phyloP scores from a whole-genome alignment of 2,113 vertebrate species.

The Sceloporus undulatus region DNA sequence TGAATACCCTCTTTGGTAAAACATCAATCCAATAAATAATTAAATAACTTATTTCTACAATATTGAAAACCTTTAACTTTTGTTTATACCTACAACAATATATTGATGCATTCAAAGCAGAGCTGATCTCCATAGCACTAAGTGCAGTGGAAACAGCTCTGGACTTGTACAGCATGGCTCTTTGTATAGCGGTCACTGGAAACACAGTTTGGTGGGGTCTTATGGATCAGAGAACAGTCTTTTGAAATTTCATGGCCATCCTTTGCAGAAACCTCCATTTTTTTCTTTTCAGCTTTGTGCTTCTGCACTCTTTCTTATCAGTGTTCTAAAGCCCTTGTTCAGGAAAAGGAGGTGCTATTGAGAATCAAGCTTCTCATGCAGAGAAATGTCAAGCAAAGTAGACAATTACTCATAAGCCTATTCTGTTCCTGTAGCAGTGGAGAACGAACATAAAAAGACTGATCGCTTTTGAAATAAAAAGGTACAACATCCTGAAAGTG shows the following conservation, averaged over 20 bases:
- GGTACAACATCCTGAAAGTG: constrained; percentile 20
- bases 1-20: too few relatives aligned
- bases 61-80: too few relatives aligned
- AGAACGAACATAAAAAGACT: constrained; percentile 13
- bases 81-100: too few relatives aligned
- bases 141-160: neutral
- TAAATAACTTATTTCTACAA: too few relatives aligned
- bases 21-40: too few relatives aligned
- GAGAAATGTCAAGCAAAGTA: constrained; percentile 60
- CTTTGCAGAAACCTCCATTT: constrained; percentile 55
- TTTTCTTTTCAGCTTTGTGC: constrained; percentile 60
- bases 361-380: constrained; percentile 48
- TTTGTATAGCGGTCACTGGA: neutral
- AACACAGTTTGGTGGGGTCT: neutral
- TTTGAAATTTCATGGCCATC: constrained; percentile 62
- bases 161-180: neutral
- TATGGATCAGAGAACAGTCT: constrained; percentile 22
- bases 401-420: constrained; percentile 61
- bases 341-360: constrained; percentile 55
- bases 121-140: too few relatives aligned
- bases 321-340: constrained; percentile 62
- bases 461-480: constrained; percentile 45
- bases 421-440: constrained; percentile 40
- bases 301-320: constrained; percentile 60
- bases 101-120: too few relatives aligned